These are phyloP conservation scores for Drosophila villosipedis DNA, from an alignment of 2,888 invertebrate species.

Conservation along the genomic window DNA sequence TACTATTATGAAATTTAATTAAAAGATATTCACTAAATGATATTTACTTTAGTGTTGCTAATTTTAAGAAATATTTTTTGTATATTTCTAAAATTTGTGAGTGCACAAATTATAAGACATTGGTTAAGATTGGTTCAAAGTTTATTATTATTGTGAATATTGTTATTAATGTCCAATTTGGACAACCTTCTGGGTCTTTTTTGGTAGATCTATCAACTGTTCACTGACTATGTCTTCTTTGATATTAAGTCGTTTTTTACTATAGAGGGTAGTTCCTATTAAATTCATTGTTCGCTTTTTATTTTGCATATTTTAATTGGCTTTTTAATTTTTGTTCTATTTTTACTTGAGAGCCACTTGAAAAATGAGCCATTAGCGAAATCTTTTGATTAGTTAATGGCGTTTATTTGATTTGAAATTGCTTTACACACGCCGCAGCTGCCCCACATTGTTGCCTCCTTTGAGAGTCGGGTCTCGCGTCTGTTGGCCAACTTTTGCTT, in stretches of 20 bases:
- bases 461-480: background rate
- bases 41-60: background rate
- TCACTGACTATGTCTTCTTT: background rate
- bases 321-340: constrained; percentile 1
- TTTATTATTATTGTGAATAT: background rate
- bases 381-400: constrained; percentile 74
- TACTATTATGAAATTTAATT: background rate
- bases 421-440: constrained; percentile 39
- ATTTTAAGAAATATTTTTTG: background rate
- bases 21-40: too few species aligned
- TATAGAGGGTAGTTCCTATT: background rate
- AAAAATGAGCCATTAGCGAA: constrained; percentile 10
- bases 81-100: background rate
- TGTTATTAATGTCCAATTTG: background rate
- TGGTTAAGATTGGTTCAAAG: too few species aligned
- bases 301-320: constrained; percentile 17
- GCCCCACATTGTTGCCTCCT: background rate
- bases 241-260: fast-evolving
- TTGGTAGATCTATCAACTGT: background rate
- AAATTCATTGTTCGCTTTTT: background rate
- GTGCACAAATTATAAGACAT: too few species aligned
- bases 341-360: background rate
- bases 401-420: constrained; percentile 70
- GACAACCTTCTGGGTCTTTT: background rate
- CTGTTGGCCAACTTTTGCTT: constrained; percentile 15